Conservation (phyloP, 2,888 invertebrate genomes). For the Meliscaeva auricollis region DNA sequence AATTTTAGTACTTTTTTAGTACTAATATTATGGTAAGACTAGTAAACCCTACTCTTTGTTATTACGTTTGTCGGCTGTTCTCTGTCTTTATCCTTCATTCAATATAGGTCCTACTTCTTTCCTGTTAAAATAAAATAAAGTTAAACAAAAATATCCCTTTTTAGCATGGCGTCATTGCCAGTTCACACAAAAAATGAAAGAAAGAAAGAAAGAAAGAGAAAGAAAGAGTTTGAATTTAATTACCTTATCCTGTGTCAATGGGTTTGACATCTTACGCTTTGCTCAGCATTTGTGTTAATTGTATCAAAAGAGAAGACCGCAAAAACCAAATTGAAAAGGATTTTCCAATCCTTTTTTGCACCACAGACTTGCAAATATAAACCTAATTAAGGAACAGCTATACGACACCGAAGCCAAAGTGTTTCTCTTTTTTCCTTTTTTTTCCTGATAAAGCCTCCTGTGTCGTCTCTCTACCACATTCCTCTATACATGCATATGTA, state of each 20-base stretch:
- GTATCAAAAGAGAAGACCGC: constrained; percentile 27
- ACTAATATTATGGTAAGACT: no score
- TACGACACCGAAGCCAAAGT: constrained; percentile 25
- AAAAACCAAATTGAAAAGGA: constrained; percentile 55
- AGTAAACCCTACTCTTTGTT: no score
- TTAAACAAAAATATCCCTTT: background rate
- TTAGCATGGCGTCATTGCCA: background rate
- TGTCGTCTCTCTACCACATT: background rate
- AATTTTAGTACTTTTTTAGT: no score
- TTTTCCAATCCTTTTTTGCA: constrained; percentile 41
- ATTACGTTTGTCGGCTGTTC: no score
- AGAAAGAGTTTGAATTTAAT: constrained; percentile 35
- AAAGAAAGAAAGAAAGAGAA: background rate
- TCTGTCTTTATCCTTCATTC: no score
- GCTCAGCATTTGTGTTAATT: constrained; percentile 52
- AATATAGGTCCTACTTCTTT: no score
- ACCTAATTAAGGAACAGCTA: constrained; percentile 60
- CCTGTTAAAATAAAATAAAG: background rate
- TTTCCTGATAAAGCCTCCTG: background rate
- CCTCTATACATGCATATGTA: constrained; percentile 5
- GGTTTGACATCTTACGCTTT: constrained; percentile 61
- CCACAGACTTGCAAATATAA: constrained; percentile 36
- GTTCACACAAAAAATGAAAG: background rate
- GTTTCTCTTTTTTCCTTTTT: background rate
- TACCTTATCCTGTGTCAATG: constrained; percentile 53